These are phyloP conservation scores for Thereuonema tuberculata DNA, from an alignment of 1,140 invertebrate species.

Conservation along the genomic window DNA sequence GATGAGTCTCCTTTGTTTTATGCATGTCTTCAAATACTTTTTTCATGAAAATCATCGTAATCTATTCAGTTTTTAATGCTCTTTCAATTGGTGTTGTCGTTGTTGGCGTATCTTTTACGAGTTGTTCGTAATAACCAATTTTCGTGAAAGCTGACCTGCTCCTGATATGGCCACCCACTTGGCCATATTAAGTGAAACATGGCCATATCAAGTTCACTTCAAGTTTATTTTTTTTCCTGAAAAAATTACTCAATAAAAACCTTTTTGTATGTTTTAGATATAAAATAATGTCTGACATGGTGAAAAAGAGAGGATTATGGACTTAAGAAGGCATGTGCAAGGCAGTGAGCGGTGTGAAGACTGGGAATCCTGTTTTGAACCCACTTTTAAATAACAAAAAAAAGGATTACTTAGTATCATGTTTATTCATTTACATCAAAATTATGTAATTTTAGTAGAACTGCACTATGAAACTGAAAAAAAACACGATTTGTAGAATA, in stretches of 20 bases:
- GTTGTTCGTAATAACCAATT: background rate
- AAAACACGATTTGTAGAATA: too few relatives aligned
- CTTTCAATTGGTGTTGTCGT: background rate
- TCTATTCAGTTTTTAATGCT: background rate
- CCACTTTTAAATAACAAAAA: too few relatives aligned
- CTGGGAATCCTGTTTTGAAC: background rate
- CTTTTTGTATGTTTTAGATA: background rate
- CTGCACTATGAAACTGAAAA: too few relatives aligned
- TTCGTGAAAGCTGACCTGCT: background rate
- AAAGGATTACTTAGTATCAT: too few relatives aligned
- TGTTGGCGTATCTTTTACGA: background rate
- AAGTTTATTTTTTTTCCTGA: background rate
- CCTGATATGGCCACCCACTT: too few relatives aligned
- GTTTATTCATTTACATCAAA: too few relatives aligned
- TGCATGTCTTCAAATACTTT: background rate
- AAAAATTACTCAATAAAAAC: background rate
- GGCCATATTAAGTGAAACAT: too few relatives aligned
- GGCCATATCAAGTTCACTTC: background rate
- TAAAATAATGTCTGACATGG: background rate
- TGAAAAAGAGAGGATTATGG: background rate
- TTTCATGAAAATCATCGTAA: background rate
- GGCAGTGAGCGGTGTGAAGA: background rate
- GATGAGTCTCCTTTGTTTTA: background rate
- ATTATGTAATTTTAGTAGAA: too few relatives aligned
- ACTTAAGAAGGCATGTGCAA: background rate